These are phyloP conservation scores for Drosophila mojavensis DNA, from an alignment of 1,140 invertebrate species.

Conservation along the genomic window DNA sequence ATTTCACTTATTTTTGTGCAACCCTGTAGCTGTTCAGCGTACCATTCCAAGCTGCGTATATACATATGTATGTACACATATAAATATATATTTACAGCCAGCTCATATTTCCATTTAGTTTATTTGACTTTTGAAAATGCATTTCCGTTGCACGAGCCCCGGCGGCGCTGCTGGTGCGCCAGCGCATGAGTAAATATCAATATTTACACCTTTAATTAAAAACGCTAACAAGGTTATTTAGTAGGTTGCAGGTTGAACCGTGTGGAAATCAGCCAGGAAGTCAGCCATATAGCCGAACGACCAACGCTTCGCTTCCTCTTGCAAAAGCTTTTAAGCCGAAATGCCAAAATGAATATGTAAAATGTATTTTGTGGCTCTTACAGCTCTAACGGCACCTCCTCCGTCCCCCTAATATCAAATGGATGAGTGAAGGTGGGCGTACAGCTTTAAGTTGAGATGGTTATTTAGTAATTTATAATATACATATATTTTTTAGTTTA, in stretches of 20 bases:
- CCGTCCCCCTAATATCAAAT: constrained; percentile 12
- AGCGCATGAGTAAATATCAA: constrained; percentile 77
- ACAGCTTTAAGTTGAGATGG: constrained; percentile 2
- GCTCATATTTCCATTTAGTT: constrained; percentile 74
- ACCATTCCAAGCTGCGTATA: constrained; percentile 34
- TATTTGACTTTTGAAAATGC: constrained; percentile 77
- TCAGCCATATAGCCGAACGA: constrained; percentile 56
- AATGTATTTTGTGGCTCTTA: constrained; percentile 47
- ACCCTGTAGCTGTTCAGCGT: constrained; percentile 16
- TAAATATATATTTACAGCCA: constrained; percentile 46
- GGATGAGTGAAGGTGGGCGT: neutral
- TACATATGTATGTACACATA: neutral
- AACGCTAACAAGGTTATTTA: constrained; percentile 83
- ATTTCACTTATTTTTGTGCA: too few species aligned
- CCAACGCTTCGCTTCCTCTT: constrained; percentile 24
- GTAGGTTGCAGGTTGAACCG: constrained; percentile 33
- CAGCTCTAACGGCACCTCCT: constrained; percentile 7
- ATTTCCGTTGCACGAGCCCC: constrained; percentile 61
- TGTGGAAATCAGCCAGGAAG: constrained; percentile 65
- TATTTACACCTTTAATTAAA: constrained; percentile 84
- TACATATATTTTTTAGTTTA: too few species aligned
- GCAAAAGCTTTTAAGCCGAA: constrained; percentile 76
- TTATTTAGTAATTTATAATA: too few species aligned
- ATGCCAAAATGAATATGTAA: constrained; percentile 68
- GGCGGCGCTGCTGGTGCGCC: constrained; percentile 21